Evolutionary conservation across 2,113 vertebrate species (phyloP).

Genomic region (Aphelocoma coerulescens): DNA sequence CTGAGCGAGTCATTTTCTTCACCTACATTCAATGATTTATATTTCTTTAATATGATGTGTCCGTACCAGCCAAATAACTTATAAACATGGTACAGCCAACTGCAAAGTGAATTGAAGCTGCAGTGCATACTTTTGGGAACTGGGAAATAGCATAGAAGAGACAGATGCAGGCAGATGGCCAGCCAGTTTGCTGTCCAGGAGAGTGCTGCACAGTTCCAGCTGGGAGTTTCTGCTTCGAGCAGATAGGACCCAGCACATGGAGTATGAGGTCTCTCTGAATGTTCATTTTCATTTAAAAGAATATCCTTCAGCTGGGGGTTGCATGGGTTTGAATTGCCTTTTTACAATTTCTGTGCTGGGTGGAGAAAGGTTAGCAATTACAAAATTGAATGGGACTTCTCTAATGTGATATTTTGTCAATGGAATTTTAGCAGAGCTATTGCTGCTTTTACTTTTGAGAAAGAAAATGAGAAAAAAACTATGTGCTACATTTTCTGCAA

Average conservation of each 20-base stretch:
- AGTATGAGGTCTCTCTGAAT: neutral
- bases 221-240: conserved; percentile 32
- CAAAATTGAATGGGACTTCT: neutral
- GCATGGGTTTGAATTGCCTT: neutral
- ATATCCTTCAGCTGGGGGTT: neutral
- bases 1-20: neutral
- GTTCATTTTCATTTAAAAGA: conserved; percentile 35
- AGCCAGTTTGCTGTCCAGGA: conserved; percentile 1
- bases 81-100: neutral
- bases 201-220: neutral
- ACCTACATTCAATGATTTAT: neutral
- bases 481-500: neutral
- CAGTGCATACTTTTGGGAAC: neutral
- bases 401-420: neutral
- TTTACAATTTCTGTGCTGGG: neutral
- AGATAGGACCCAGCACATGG: conserved; percentile 21
- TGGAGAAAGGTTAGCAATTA: neutral
- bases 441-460: neutral
- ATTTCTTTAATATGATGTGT: neutral
- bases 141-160: conserved; percentile 28
- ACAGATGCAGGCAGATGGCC: conserved; percentile 45
- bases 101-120: conserved; percentile 12
- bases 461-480: neutral
- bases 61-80: neutral
- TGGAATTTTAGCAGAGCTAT: neutral